Evolutionary conservation across 2,113 vertebrate genomes (phyloP).

Genomic region (Theristicus caerulescens): DNA sequence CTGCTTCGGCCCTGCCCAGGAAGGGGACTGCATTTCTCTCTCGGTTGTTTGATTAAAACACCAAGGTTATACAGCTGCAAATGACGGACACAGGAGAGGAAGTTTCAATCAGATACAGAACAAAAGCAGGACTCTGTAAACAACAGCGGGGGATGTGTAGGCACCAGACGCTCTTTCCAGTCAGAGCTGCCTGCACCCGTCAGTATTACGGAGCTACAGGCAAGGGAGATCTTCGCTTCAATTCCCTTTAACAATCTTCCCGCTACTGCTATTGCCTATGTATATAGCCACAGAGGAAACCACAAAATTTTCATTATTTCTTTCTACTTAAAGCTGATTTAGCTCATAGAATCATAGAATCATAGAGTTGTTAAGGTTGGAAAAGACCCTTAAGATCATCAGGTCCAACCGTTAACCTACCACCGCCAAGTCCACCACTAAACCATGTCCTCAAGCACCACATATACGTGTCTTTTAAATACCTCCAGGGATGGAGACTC

Average conservation of each 20-base stretch:
- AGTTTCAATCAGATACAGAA: conserved; percentile 26
- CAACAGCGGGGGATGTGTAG: not conserved
- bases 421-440: no score
- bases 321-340: not conserved
- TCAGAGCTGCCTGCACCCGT: not conserved
- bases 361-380: no score
- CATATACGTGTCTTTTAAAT: no score
- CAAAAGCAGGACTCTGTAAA: conserved; percentile 34
- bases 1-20: not conserved
- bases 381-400: no score
- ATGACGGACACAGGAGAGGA: not conserved
- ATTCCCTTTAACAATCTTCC: not conserved
- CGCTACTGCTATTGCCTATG: not conserved
- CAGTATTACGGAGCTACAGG: not conserved
- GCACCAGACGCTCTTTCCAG: not conserved
- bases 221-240: not conserved
- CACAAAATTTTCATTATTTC: not conserved
- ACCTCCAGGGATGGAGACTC: no score
- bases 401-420: no score
- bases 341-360: not conserved
- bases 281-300: not conserved
- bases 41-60: not conserved
- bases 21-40: not conserved
- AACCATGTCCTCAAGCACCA: no score
- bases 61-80: not conserved